Evolutionary conservation across 2,888 invertebrate genomes (phyloP), one percentile per base, ranked within the genome.

Genomic region (Euplexia lucipara): DNA sequence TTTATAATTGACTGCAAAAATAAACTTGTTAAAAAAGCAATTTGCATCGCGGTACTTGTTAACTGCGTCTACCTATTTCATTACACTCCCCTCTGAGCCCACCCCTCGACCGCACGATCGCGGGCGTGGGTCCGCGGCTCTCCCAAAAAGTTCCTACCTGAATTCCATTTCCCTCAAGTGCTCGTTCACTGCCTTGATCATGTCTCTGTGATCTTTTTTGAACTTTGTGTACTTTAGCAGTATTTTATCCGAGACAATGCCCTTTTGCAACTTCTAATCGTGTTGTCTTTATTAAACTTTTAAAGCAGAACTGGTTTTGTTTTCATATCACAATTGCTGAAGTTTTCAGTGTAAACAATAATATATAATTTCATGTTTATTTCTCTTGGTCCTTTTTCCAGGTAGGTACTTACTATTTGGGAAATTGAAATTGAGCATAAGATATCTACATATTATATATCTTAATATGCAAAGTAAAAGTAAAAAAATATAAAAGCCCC

Each of bases 91-190:
- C 82, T 83, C 81, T 75, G 73, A 12, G 51, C 63, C 41, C 54
- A 61, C 63, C 78, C 79, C 80, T 72, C 74, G 74, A 65, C 65
- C 51, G 73, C 14, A 14, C 67, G 63, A 60, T 53, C 73, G 22
- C 44, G 68, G 61, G 67, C 69, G 81, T 32, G 57, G 35, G 3
- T 26, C 51, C 62, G 26, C 47, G 45, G 10, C 32, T 48, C 60
- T 60, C 51, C 70, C 64, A 16, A 81, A 84, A 82, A 69, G 83
- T 83, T 82, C 71, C 83, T 82, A 86, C 87, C 86, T 87, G 87
- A 83, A 84, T 83, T 80, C 83, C 84, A 90, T 89, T 90, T 86
- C 81, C 83, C 83, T 88, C 84, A 86, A 90, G 87, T 86, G 83
- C 84, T 83, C 83, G 78, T 86, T 90, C 84, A 85, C 82, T 77